Base-by-base conservation (phyloP, 2,797 vertebrate species). In the Ateles fusciceps region DNA sequence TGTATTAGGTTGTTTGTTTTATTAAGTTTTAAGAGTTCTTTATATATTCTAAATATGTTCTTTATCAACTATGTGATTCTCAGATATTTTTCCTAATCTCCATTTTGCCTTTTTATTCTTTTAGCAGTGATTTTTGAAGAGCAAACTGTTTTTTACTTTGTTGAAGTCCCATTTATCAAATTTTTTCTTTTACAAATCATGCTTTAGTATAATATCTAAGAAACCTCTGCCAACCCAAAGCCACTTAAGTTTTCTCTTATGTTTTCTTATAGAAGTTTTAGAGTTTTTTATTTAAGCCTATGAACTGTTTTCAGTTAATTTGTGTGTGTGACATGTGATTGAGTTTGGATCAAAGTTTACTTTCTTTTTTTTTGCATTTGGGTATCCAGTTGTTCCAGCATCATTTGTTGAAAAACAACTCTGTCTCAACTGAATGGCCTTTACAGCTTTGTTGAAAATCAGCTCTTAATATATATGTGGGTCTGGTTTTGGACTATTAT, bases 131-230 rank as follows among this genome's bases (percentile, higher is more conserved):
- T 36, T 88, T 93, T 84, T 30, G 4, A 76, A 95, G 46, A 94
- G 14, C 71, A 79, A 78, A 78, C 55, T 57, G 15, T 89, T 76
- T 95, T 80, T 48, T 33, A 71, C 44, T 90, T 91, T 44, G 17
- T 84, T 83, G 11, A 84, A 78, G 15, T 61, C 12, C 28, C 46
- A 0, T 74, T 83, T 81, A 46, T 39, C 64, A 85, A 2, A 44
- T 48, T 83, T 72, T 80, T 96, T 59, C 4, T 78, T 80, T 83
- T 91, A 78, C 87, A 59, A 76, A 91, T 83, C 33, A 79, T 95
- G 15, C 33, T 48, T 80, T 85, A 71, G 39, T 89, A 1, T 80
- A 52, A 6, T 55, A 26, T 79, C 91, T 91, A 91, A 93, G 83
- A 88, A 95, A 48, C 8, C 9, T 90, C 57, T 79, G 30, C 28